Percentiles rank a stretch among this genome's conserved stretches.
phyloP scores from a whole-genome alignment of 1,140 invertebrate species.

The Danaus plexippus region DNA sequence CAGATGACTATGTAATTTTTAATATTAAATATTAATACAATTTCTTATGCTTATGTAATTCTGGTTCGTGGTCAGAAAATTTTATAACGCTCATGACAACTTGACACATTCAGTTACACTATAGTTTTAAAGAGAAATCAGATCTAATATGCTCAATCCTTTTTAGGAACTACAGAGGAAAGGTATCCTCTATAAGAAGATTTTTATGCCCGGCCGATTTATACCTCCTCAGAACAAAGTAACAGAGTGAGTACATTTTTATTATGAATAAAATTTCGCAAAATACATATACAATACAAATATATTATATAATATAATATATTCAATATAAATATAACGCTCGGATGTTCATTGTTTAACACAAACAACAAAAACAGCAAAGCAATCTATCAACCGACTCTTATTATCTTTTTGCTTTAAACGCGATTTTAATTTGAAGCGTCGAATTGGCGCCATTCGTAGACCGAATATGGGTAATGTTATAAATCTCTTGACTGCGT shows the following conservation, averaged over 20 bases:
- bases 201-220: slow-evolving; percentile 51
- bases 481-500: slow-evolving; percentile 51
- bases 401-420: slow-evolving; percentile 58
- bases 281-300: too few relatives aligned
- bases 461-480: slow-evolving; percentile 67
- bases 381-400: slow-evolving; percentile 48
- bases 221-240: slow-evolving; percentile 48
- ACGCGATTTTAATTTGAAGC: slow-evolving; percentile 64
- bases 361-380: slow-evolving; percentile 49
- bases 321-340: too few relatives aligned
- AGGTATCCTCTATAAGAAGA: slow-evolving; percentile 38
- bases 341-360: not conserved
- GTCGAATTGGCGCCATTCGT: slow-evolving; percentile 67
- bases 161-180: too few relatives aligned
- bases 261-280: slow-evolving; percentile 2
- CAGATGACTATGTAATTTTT: too few relatives aligned
- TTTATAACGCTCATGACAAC: too few relatives aligned
- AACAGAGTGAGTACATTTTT: slow-evolving; percentile 40
- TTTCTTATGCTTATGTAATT: too few relatives aligned
- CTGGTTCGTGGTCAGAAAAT: too few relatives aligned
- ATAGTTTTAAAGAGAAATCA: too few relatives aligned
- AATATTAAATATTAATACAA: too few relatives aligned
- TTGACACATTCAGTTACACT: too few relatives aligned
- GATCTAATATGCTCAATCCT: too few relatives aligned
- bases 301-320: too few relatives aligned